Evolutionary conservation across 2,888 invertebrate species (phyloP).

Genomic region (Microdon myrmicae): DNA sequence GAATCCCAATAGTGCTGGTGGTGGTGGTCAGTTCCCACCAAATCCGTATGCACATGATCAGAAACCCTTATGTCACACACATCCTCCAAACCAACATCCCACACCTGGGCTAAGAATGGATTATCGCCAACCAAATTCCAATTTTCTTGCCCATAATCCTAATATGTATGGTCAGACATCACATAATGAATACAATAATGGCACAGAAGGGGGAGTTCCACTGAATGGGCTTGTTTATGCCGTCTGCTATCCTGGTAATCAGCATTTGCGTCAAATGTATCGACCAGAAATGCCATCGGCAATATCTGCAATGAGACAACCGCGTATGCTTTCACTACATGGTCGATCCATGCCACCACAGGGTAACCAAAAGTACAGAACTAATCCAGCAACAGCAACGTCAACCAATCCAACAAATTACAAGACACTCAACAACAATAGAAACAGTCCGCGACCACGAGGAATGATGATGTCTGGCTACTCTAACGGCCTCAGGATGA

Average conservation of each 20-base stretch:
- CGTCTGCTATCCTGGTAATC: conserved; percentile 44
- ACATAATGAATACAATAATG: conserved; percentile 40
- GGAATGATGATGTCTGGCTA: too few species aligned
- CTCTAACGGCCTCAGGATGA: too few species aligned
- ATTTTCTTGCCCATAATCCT: conserved; percentile 54
- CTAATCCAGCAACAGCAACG: conserved; percentile 55
- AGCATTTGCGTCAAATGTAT: conserved; percentile 49
- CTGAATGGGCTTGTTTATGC: conserved; percentile 27
- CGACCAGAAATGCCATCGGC: conserved; percentile 51
- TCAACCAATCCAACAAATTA: too few species aligned
- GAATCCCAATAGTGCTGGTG: too few species aligned
- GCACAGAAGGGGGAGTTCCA: conserved; percentile 28
- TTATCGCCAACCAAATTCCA: conserved; percentile 3
- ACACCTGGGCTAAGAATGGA: conserved; percentile 54
- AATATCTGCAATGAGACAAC: conserved; percentile 57
- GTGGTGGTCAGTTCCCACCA: conserved; percentile 60
- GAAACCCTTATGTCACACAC: conserved; percentile 55
- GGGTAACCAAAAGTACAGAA: conserved; percentile 53
- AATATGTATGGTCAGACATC: conserved; percentile 47
- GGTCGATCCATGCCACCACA: conserved; percentile 62
- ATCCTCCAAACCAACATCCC: conserved; percentile 47
- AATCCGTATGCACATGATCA: neutral
- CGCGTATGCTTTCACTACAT: conserved; percentile 69
- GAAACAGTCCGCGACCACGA: too few species aligned
- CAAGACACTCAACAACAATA: too few species aligned